Base-by-base conservation (phyloP, 2,113 vertebrate genomes). In the Aramus guarauna region DNA sequence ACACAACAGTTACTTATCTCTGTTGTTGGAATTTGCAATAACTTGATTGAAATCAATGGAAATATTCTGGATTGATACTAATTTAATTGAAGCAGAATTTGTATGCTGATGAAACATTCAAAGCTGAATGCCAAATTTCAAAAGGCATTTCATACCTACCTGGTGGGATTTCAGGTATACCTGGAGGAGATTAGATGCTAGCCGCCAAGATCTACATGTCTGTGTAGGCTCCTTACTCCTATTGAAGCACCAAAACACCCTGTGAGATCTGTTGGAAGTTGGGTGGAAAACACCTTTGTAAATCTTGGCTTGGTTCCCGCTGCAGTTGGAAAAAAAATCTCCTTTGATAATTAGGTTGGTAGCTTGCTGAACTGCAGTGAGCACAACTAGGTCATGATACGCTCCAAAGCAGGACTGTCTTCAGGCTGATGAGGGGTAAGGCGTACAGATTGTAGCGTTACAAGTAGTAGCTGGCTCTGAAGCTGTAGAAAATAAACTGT, bases 231-330 rank as follows among this genome's bases (percentile, higher is more conserved):
- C n/a, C 75, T 76, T 50, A 45, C 67, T 90, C 62, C 53, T 59
- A 4, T 4, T 68, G 76, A 77, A 80, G 55, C 75, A 94, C 55
- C 62, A 52, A 68, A 96, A 87, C 87, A 85, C 84, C 58, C 39
- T 90, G 81, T 79, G 93, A 93, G 93, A 90, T 96, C 92, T 96
- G 24, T 79, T 93, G 73, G 52, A 87, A 88, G 69, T 12, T 32
- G 53, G 8, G 10, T 90, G 87, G 94, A 96, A 96, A 96, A 90
- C 53, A 91, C 62, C 87, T 93, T 94, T 78, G 87, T 85, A 81
- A 88, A 93, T 91, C 84, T 95, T 96, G 96, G 94, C 94, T 62
- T 53, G 48, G 75, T 85, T 95, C 80, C 91, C 21, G 8, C 32
- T 79, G 37, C 62, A 92, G 62, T 55, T 95, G 55, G 55, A 50